Conservation (phyloP, 2,113 vertebrate species). For the Phocoena sinus region DNA sequence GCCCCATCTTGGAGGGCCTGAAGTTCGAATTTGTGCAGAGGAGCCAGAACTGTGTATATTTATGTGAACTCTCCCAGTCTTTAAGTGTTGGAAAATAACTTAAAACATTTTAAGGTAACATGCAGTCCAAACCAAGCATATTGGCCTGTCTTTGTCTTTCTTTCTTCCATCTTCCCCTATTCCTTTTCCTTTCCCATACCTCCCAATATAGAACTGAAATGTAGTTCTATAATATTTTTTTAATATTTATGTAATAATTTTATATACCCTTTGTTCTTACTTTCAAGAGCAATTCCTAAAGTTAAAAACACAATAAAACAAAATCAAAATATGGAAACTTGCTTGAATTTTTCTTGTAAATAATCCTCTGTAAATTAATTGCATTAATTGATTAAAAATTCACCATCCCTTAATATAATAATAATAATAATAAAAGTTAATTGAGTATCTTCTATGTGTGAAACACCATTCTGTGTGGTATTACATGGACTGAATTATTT, state of each 20-base stretch:
- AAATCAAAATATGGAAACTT: background rate
- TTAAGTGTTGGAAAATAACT: background rate
- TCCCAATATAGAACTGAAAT: background rate
- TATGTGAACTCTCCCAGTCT: background rate
- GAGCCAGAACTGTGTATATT: background rate
- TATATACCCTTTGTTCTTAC: background rate
- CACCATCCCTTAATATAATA: background rate
- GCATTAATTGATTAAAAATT: background rate
- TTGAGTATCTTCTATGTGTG: background rate
- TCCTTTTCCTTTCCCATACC: background rate
- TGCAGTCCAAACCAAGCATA: background rate
- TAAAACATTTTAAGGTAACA: background rate
- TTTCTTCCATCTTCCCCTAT: background rate
- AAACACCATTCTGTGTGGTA: background rate
- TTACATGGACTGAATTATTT: background rate
- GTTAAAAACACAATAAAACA: background rate
- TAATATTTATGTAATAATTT: background rate
- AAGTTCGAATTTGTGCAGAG: background rate
- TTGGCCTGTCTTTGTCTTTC: background rate
- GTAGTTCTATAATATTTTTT: background rate
- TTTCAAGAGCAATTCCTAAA: background rate
- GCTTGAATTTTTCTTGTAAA: background rate
- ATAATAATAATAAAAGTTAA: background rate
- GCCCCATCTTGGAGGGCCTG: rapidly evolving
- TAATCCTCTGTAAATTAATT: background rate